phyloP scores from a whole-genome alignment of 2,888 invertebrate genomes.

The Drosophila mercatorum region DNA sequence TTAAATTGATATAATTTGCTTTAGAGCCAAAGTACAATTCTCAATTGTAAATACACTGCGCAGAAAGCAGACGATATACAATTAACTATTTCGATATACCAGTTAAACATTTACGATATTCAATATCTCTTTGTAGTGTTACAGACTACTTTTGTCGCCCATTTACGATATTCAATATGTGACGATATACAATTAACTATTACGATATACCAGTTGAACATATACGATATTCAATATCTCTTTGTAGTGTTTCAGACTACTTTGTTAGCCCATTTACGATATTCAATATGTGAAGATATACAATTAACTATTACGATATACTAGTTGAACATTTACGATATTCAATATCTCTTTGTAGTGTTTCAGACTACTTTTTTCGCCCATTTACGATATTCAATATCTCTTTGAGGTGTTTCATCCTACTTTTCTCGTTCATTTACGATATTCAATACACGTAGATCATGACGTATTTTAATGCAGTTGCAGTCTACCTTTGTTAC shows the following conservation, averaged over 20 bases:
- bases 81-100: too few species aligned
- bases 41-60: neutral
- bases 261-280: too few species aligned
- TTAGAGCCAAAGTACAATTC: conserved; percentile 7
- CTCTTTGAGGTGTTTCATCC: too few species aligned
- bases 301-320: too few species aligned
- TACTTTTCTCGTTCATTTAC: neutral
- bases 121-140: neutral
- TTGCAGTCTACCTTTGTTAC: neutral
- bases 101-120: neutral
- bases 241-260: too few species aligned
- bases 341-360: neutral
- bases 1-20: conserved; percentile 32
- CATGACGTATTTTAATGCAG: neutral
- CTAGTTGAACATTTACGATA: neutral
- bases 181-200: too few species aligned
- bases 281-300: neutral
- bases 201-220: too few species aligned
- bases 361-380: neutral
- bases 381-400: neutral
- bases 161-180: too few species aligned
- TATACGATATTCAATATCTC: too few species aligned
- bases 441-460: neutral
- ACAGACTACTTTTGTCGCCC: too few species aligned
- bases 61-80: neutral